These are phyloP conservation scores for Turritopsis rubra DNA, from an alignment of 30 jellyfish, hydroid and myxozoan species.

Conservation along the genomic window DNA sequence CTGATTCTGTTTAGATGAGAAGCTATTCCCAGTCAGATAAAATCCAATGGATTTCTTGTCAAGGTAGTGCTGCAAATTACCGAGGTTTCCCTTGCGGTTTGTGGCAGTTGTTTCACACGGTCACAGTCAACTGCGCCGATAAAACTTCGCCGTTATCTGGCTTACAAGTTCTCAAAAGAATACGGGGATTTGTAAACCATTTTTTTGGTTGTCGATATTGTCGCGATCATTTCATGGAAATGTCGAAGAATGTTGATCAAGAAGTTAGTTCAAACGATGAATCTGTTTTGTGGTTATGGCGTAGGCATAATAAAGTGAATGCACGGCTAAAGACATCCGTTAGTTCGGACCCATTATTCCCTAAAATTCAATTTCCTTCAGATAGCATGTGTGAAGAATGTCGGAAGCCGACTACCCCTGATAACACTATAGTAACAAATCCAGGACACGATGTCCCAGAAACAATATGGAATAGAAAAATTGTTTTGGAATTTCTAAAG, in stretches of 20 bases:
- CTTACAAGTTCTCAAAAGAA: conserved; percentile 40
- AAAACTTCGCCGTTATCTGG: conserved; percentile 49
- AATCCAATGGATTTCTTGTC: conserved; percentile 75
- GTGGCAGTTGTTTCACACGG: conserved; percentile 81
- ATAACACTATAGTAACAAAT: conserved; percentile 53
- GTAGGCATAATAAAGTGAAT: conserved; percentile 84
- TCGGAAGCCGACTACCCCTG: conserved; percentile 37
- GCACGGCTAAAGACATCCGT: conserved; percentile 72
- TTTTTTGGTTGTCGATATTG: conserved; percentile 87
- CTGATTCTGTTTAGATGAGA: conserved; percentile 44
- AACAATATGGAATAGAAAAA: conserved; percentile 61
- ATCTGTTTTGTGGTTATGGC: conserved; percentile 92
- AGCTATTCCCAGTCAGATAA: conserved; percentile 69
- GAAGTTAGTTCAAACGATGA: conserved; percentile 74
- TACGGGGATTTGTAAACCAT: conserved; percentile 60
- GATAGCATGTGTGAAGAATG: conserved; percentile 60
- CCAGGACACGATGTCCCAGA: conserved; percentile 76
- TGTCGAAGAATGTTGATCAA: conserved; percentile 62
- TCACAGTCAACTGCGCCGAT: conserved; percentile 76
- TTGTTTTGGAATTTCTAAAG: conserved; percentile 66
- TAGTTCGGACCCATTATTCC: conserved; percentile 80
- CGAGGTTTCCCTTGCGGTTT: conserved; percentile 97
- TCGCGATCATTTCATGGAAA: conserved; percentile 85
- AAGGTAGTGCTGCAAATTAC: conserved; percentile 69
- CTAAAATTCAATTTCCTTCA: conserved; percentile 92